Base-by-base conservation (phyloP, 2,888 invertebrate genomes). In the Nemapogon koenigi region DNA sequence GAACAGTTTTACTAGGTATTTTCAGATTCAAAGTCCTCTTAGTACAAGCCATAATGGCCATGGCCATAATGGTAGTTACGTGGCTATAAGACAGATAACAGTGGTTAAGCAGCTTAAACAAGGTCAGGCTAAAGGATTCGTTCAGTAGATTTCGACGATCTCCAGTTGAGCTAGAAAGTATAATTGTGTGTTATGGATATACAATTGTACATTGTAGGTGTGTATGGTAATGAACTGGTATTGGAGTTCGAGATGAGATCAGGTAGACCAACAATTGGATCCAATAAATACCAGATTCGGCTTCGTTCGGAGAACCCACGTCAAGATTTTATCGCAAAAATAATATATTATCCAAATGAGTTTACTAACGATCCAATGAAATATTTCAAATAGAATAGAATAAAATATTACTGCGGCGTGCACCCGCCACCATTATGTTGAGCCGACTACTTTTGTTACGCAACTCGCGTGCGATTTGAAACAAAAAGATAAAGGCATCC, bases 241-340 rank as follows among this genome's bases (percentile, higher is more conserved):
- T 22, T 22, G 6, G 4, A 4, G n/a, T 4, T n/a, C 28, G 4
- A 27, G 28, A 27, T 27, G 11, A n/a, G 28, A 27, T 27, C 28
- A 27, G 11, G n/a, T 27, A n/a, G 4, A 22, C 6, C 22, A 7
- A 30, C 31, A 30, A 15, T 30, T 14, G 13, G 31, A 30, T 11
- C 27, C 10, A 11, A 25, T 41, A 33, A 37, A 41, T 39, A 39
- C 38, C 35, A 39, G 33, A 39, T 30, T 22, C 39, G 39, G 36
- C 39, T 55, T 53, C n/a, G n/a, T n/a, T n/a, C 55, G 49, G 46
- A 50, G 53, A 54, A 44, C 42, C 44, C 43, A 40, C 46, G 41
- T 27, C 40, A 42, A 46, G 62, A 65, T 64, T 55, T 43, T 48
- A 61, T 63, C 62, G 47, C 48, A 47, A 49, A 51, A 49, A 51